Percentiles rank a stretch among this genome's conserved stretches.
phyloP scores from a whole-genome alignment of 2,888 invertebrate genomes.

The Mamestra brassicae region DNA sequence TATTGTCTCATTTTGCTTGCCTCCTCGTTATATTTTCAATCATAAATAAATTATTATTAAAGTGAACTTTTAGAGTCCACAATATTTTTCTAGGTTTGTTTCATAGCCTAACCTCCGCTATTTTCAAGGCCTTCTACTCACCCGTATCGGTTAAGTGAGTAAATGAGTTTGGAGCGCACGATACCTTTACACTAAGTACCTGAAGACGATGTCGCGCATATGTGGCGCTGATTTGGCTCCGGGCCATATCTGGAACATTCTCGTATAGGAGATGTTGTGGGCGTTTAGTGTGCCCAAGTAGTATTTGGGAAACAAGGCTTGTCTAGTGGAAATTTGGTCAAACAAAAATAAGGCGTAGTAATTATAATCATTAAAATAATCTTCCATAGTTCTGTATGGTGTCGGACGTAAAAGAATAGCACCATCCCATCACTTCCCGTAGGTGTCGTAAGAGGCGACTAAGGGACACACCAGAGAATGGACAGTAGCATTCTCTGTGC shows the following conservation, averaged over 20 bases:
- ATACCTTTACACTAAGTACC: conserved; percentile 20
- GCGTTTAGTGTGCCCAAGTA: background rate
- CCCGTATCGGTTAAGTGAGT: conserved; percentile 39
- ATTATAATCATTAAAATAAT: no score
- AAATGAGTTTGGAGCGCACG: conserved; percentile 44
- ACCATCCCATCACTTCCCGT: no score
- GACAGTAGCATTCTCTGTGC: no score
- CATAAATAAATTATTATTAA: no score
- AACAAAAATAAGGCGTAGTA: no score
- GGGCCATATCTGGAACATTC: conserved; percentile 13
- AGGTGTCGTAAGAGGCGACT: no score
- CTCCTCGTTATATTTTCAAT: no score
- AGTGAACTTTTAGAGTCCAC: background rate
- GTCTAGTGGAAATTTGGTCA: background rate
- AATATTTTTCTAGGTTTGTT: background rate
- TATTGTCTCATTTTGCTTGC: no score
- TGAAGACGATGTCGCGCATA: conserved; percentile 1
- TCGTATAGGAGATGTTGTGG: background rate
- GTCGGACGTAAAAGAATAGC: no score
- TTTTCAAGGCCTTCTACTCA: conserved; percentile 4
- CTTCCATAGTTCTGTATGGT: no score
- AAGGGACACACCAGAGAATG: no score
- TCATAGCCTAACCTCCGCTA: conserved; percentile 5
- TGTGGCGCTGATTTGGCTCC: conserved; percentile 18
- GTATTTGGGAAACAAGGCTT: background rate